Evolutionary conservation across 2,888 invertebrate genomes (phyloP).

Genomic region (Thyatira batis): DNA sequence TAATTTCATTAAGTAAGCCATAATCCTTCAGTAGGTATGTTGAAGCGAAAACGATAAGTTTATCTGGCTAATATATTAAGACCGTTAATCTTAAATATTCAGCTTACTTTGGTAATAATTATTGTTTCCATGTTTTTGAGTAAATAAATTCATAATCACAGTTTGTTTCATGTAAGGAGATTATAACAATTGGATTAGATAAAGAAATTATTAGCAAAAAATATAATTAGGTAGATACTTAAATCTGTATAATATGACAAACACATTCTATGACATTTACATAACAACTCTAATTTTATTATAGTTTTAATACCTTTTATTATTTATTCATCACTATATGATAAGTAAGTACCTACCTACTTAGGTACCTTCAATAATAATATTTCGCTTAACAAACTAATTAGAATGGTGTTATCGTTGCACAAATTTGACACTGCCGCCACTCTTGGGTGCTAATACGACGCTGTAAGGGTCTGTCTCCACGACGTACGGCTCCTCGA

Average conservation of each 20-base stretch:
- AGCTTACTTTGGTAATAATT: too few species aligned
- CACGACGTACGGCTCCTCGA: conserved; percentile 38
- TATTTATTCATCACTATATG: too few species aligned
- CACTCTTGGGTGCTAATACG: conserved; percentile 45
- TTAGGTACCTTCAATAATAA: too few species aligned
- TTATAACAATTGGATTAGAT: conserved; percentile 12
- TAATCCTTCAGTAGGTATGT: neutral
- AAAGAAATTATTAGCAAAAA: too few species aligned
- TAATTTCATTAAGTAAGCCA: neutral
- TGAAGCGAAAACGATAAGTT: conserved; percentile 17
- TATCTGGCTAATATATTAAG: conserved; percentile 29
- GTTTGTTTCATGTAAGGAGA: conserved; percentile 17
- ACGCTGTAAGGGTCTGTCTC: conserved; percentile 52
- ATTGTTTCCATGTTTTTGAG: too few species aligned
- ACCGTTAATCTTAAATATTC: too few species aligned
- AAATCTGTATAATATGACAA: neutral
- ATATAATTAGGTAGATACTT: too few species aligned
- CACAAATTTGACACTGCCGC: conserved; percentile 52
- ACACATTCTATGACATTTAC: neutral
- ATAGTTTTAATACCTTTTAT: too few species aligned
- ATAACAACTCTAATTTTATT: too few species aligned
- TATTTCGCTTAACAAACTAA: neutral
- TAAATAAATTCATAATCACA: neutral
- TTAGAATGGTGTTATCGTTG: conserved; percentile 26
- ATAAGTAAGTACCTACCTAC: too few species aligned